Evolutionary conservation across 2,888 invertebrate species (phyloP), one percentile per base, ranked within the genome.

Genomic region (Drosophila cognata): DNA sequence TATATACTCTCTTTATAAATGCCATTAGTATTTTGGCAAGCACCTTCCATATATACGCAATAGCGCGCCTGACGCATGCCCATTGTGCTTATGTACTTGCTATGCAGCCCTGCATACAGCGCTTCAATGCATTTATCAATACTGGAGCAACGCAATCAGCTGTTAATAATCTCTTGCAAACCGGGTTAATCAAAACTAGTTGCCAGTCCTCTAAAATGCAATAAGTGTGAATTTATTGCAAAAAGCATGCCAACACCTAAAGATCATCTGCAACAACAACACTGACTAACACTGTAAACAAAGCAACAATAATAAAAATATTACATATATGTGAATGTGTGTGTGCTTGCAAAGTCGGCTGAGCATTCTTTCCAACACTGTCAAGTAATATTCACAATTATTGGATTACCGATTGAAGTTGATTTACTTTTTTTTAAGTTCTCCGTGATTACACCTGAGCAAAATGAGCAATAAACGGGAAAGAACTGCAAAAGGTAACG

Each of bases 191-290:
- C 10, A 94, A 94, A 58, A 94, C 96, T n/a, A n/a, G n/a, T 96
- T 88, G 94, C 94, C 46, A 94, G 93, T 59, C 94, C 95, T 35
- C 92, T 98, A 7, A 94, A 94, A 90, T 98, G 97, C 90, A 96
- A 97, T 92, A 96, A 96, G 88, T 98, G 97, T 92, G 91, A 93
- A 60, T 94, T 93, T 89, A 92, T 92, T 60, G 95, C 96, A 10
- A 95, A 95, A 91, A 96, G 95, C 89, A 95, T 97, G 93, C 96
- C 97, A 38, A 28, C n/a, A 2, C 71, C 82, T 0, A 90, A 88
- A 33, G 61, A 77, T 4, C 86, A 86, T 52, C 35, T 90, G 16
- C 28, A 57, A 31, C 18, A 60, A 28, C 35, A 56, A 7, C 90
- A 85, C 48, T 56, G 35, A 4, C 21, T 46, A 21, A 25, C 4